Evolutionary conservation across 2,888 invertebrate species (phyloP), one percentile per base, ranked within the genome.

Genomic region (Anticlea derivata): DNA sequence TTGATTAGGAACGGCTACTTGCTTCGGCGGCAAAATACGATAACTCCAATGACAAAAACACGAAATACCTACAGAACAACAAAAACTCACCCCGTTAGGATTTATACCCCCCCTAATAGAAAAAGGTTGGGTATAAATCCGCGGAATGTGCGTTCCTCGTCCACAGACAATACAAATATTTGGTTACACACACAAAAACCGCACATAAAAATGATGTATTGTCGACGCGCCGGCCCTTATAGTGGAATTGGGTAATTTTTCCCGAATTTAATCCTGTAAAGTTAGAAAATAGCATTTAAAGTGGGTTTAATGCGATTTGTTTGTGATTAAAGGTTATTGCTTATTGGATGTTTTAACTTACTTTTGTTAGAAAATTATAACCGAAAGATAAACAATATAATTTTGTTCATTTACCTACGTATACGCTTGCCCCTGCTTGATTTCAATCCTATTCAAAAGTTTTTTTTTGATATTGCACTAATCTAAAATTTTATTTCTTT

Each of bases 151-250:
- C 70, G 74, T 70, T 71, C 65, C 73, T 71, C 75, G 66, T 70
- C 69, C 68, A 57, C 76, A 76, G 73, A 83, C 83, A 85, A 83
- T 81, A 82, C 81, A 84, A 83, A 85, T 84, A 83, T 83, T 85
- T 83, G 75, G 78, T 73, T 70, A 71, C 69, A 68, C 65, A 63
- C 63, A 63, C 68, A 63, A 65, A 65, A 68, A 69, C 65, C 70
- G 71, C 69, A 69, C 80, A 83, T 86, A 84, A 86, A 85, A 82
- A 78, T 83, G 83, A 85, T 74, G 73, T 71, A 84, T 78, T 63
- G 67, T 68, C 64, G 58, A 60, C 63, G 62, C 50, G 61, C 62
- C 59, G 50, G 51, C 58, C 56, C 63, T 65, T 70, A 55, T 60
- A 60, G 58, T 56, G 60, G 65, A 70, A 80, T 78, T 71, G 75